Evolutionary conservation across 37 sponge, comb jelly and placozoan species (phyloP).

Genomic region (Hexactinellida sp.): DNA sequence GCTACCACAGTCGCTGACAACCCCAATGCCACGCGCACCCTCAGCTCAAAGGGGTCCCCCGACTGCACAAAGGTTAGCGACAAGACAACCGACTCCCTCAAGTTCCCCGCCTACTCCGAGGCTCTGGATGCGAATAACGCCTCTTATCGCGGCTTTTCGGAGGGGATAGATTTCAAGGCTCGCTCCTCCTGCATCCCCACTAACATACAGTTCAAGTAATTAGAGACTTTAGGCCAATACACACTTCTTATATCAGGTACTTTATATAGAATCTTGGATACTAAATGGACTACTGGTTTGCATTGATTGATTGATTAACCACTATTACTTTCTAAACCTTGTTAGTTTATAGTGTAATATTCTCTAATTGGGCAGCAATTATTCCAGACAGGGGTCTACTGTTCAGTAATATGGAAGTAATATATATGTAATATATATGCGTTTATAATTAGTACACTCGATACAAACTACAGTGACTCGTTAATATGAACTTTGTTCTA

Average conservation of each 20-base stretch:
- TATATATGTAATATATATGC: too few species aligned
- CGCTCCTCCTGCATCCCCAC: conserved; percentile 3
- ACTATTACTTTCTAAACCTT: too few species aligned
- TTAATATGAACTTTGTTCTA: too few species aligned
- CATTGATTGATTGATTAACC: neutral
- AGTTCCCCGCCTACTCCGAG: neutral
- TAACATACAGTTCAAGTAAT: neutral
- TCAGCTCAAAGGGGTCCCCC: neutral
- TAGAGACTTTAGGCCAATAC: neutral
- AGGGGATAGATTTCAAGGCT: neutral
- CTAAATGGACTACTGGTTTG: neutral
- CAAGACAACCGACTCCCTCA: neutral
- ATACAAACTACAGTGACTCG: too few species aligned
- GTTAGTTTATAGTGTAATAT: too few species aligned
- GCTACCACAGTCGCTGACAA: neutral
- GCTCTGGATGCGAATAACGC: neutral
- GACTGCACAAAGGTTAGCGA: neutral
- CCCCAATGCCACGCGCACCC: neutral
- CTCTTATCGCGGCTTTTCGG: neutral
- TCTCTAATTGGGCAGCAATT: too few species aligned
- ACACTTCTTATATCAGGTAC: neutral
- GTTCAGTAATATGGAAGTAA: too few species aligned
- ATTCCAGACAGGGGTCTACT: too few species aligned
- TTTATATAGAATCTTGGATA: neutral
- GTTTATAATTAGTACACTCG: too few species aligned